phyloP scores from a whole-genome alignment of 37 sponge, comb jelly and placozoan species.

The Chondrosia reniformis region DNA sequence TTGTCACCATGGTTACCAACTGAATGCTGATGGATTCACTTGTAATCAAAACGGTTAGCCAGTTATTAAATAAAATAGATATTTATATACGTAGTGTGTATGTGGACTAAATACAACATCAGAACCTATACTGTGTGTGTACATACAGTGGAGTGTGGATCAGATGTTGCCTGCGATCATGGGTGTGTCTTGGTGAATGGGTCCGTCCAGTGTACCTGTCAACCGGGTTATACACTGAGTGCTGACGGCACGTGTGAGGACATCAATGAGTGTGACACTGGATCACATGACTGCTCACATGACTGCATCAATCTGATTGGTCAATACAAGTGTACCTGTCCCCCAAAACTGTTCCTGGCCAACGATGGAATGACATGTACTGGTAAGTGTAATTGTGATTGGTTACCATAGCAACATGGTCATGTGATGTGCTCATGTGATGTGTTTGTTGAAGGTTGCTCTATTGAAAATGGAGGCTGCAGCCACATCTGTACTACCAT shows the following conservation, averaged over 20 bases:
- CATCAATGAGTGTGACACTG: constrained; percentile 24
- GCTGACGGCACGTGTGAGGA: constrained; percentile 14
- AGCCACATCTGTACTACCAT: constrained; percentile 17
- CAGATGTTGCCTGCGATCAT: constrained; percentile 20
- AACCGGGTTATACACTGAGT: constrained; percentile 6
- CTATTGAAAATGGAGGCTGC: constrained; percentile 22
- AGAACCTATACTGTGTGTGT: background rate
- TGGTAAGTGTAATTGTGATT: constrained; percentile 1
- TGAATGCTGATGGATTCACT: background rate
- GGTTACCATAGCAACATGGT: background rate
- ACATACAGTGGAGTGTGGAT: constrained; percentile 18
- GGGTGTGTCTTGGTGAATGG: constrained; percentile 20
- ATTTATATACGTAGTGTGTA: background rate
- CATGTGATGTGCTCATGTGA: background rate
- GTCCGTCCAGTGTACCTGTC: constrained; percentile 17
- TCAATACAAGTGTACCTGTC: constrained; percentile 32
- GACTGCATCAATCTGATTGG: constrained; percentile 27
- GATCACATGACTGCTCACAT: constrained; percentile 25
- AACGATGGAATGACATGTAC: constrained; percentile 16
- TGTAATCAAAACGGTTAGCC: background rate
- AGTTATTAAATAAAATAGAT: background rate
- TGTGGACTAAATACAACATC: background rate
- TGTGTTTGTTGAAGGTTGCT: constrained; percentile 1
- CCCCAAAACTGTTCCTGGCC: constrained; percentile 27
- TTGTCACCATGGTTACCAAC: background rate